Base-by-base conservation (phyloP, 2,888 invertebrate genomes). In the Andrena praecox region DNA sequence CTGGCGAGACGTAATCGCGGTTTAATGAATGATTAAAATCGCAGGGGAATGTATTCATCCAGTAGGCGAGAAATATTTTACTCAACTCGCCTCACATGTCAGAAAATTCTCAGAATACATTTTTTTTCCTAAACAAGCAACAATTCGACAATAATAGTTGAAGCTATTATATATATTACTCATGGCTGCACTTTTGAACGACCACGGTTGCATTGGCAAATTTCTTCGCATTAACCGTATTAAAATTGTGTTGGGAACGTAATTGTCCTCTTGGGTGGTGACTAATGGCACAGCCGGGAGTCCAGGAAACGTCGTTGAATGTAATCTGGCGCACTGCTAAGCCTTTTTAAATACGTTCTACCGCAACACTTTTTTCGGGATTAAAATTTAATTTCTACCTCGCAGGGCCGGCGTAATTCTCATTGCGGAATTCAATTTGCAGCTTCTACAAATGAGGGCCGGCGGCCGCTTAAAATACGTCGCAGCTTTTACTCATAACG, bases 371-470 rank as follows among this genome's bases (percentile, higher is more conserved):
- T 29, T 35, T 59, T 48, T 10, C 24, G 0, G 31, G 8, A 6
- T 62, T 60, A 54, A 67, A 48, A 20, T 70, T 80, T 52, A 54
- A 35, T 63, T 62, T 70, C 20, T 54, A 31, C 16, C 27, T 52
- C 4, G 12, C 50, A 12, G 6, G n/a, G 0, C 35, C 24, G 31
- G 7, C 20, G 35, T 59, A 67, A 80, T 62, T 31, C 52, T 29
- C 48, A 50, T 20, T 52, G 33, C 54, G n/a, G 50, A 67, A 78
- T 78, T 67, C 52, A 78, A 78, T 67, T 75, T 52, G 60, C 76
- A 31, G 48, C 52, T 78, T 62, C 31, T 31, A 31, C 42, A 35
- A 52, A 50, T 31, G 66, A 54, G 66, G 35, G 16, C 24, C 10
- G 12, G 31, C 24, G 3, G 6, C n/a, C 5, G 24, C 16, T 24